phyloP scores from a whole-genome alignment of 2,113 vertebrate genomes.

The Odontophorus gujanensis region DNA sequence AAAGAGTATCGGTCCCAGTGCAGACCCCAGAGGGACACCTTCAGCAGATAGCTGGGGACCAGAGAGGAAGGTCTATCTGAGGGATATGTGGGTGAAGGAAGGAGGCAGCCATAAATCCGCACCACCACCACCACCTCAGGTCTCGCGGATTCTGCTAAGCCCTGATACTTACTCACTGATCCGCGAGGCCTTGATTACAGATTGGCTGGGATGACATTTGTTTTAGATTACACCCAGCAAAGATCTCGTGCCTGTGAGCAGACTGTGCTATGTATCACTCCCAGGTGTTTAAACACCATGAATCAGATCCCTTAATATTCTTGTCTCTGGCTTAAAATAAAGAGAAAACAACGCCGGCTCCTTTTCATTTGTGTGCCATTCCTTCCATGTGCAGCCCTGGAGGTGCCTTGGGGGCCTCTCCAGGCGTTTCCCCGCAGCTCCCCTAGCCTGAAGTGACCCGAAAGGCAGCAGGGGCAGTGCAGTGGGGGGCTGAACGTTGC shows the following conservation, averaged over 20 bases:
- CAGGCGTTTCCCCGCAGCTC: not conserved
- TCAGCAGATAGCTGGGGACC: not conserved
- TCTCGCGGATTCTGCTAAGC: not conserved
- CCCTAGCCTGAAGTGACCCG: not conserved
- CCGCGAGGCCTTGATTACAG: not conserved
- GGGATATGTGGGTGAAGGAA: not conserved
- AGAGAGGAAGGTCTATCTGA: not conserved
- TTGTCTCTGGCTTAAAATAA: slow-evolving; percentile 19
- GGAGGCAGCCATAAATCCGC: not conserved
- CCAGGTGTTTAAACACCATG: slow-evolving; percentile 31
- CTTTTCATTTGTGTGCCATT: not conserved
- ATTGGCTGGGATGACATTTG: slow-evolving; percentile 8
- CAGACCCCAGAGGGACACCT: too few relatives aligned
- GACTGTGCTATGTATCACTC: not conserved
- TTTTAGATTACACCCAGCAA: not conserved
- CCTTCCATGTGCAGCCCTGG: not conserved
- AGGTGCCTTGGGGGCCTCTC: not conserved
- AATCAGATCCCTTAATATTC: slow-evolving; percentile 21
- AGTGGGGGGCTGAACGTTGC: not conserved
- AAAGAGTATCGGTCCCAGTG: too few relatives aligned
- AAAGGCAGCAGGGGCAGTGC: rapidly evolving
- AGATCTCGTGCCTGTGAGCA: not conserved
- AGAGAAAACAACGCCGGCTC: not conserved
- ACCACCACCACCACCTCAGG: not conserved
- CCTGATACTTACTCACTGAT: not conserved